phyloP scores from a whole-genome alignment of 2,113 vertebrate genomes.

The Lepisosteus osseus region DNA sequence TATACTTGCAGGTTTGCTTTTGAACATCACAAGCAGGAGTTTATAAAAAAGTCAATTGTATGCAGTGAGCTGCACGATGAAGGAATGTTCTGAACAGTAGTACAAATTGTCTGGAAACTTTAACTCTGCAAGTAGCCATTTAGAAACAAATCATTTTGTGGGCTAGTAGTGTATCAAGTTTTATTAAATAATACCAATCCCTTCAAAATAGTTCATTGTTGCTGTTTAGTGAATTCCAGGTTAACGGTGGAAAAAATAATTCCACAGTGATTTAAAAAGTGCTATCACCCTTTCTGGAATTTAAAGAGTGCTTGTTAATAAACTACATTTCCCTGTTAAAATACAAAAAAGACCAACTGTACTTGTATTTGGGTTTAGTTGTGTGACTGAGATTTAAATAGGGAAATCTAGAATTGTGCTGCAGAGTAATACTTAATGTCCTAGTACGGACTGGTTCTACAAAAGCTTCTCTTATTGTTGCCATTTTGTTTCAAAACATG shows the following conservation, averaged over 20 bases:
- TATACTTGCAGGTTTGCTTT: too few relatives aligned
- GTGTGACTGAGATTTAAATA: slow-evolving; percentile 32
- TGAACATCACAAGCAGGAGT: too few relatives aligned
- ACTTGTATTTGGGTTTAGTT: slow-evolving; percentile 34
- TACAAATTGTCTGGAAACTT: too few relatives aligned
- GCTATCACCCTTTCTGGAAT: slow-evolving; percentile 34
- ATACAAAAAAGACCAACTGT: slow-evolving; percentile 33
- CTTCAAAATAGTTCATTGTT: neutral
- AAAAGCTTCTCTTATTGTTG: slow-evolving; percentile 45
- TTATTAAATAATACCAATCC: neutral
- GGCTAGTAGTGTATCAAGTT: too few relatives aligned
- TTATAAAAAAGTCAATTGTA: too few relatives aligned
- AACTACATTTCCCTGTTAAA: slow-evolving; percentile 41
- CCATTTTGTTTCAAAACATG: slow-evolving; percentile 54
- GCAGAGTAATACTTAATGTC: slow-evolving; percentile 43
- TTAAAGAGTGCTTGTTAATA: slow-evolving; percentile 43
- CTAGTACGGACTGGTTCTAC: slow-evolving; percentile 44
- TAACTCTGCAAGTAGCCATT: too few relatives aligned
- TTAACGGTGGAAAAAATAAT: too few relatives aligned
- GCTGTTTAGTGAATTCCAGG: slow-evolving; percentile 19
- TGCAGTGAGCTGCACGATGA: too few relatives aligned
- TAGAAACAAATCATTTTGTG: too few relatives aligned
- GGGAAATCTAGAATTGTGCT: slow-evolving; percentile 43
- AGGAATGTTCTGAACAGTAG: too few relatives aligned
- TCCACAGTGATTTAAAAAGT: too few relatives aligned